phyloP scores from a whole-genome alignment of 2,797 vertebrate species.

The Sebastes itinus region DNA sequence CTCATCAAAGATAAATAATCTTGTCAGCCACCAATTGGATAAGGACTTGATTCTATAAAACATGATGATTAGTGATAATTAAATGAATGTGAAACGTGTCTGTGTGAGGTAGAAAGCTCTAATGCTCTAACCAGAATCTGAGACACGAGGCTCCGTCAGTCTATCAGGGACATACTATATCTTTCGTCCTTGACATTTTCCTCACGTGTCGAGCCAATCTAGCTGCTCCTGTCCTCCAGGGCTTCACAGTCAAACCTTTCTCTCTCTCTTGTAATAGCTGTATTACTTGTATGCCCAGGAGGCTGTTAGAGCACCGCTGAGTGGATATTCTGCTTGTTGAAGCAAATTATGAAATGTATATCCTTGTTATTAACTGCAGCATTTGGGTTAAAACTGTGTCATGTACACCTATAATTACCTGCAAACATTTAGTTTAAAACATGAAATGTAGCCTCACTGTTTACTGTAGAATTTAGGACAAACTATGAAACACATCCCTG shows the following conservation, averaged over 20 bases:
- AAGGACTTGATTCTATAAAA: background rate
- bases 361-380: slow-evolving; percentile 45
- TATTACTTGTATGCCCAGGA: background rate
- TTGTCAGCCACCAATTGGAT: background rate
- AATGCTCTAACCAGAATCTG: no score
- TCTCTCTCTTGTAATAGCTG: slow-evolving; percentile 9
- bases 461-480: slow-evolving; percentile 8
- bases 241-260: background rate
- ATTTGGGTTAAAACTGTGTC: slow-evolving; percentile 38
- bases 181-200: background rate
- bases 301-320: background rate
- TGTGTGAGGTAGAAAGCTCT: no score
- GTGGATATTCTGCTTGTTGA: slow-evolving; percentile 29
- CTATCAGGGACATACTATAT: background rate
- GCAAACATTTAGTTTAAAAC: slow-evolving; percentile 1
- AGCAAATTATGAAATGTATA: slow-evolving; percentile 46
- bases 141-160: background rate
- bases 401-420: slow-evolving; percentile 43
- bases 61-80: background rate
- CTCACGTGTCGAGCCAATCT: background rate
- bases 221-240: background rate
- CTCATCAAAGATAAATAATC: no score
- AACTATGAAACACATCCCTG: slow-evolving; percentile 37
- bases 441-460: slow-evolving; percentile 1
- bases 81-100: background rate